Base-by-base conservation (phyloP, 2,888 invertebrate species). In the Drosophila conformis region DNA sequence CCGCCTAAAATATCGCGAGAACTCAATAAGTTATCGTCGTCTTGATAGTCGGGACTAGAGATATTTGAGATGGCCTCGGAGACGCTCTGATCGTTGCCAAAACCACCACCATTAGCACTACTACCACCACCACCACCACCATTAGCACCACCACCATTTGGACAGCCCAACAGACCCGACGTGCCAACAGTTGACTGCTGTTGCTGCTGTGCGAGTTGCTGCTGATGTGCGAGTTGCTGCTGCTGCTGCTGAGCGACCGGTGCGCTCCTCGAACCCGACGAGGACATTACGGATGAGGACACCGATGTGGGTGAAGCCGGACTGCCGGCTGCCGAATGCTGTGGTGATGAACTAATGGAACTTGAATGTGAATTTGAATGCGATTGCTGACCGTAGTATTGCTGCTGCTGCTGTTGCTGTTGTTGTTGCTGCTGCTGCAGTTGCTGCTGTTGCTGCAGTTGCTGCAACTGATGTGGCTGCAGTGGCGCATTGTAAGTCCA, bases 401-500 rank as follows among this genome's bases (percentile, higher is more conserved):
- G 82, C 56, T 82, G 73, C 62, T 76, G 73, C 10, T 69, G 89
- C 94, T 87, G 83, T 0, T 69, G 89, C 94, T 87, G 83, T 0
- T 62, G 73, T 0, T 72, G 66, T 1, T 67, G 66, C 1, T 67
- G 83, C 1, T 83, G 84, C 8, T 83, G 84, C 25, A 61, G 61
- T 1, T 57, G 65, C 1, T 64, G 69, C n/a, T 68, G 76, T n/a
- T 83, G 82, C 13, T 69, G 83, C 25, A 91, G 82, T 64, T 91
- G 92, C 51, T 84, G 81, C 70, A 89, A 86, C 61, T 95, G 89
- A 79, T 92, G 92, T 38, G 90, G 90, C 78, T 91, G 89, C 69
- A 93, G 74, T n/a, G 97, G 97, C 70, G 97, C 97, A 94, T 97
- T 98, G 94, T 97, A 97, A 60, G 97, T 97, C 97, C 97, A 97